Evolutionary conservation across 2,113 vertebrate genomes (phyloP).

Genomic region (Hystrix cristata): DNA sequence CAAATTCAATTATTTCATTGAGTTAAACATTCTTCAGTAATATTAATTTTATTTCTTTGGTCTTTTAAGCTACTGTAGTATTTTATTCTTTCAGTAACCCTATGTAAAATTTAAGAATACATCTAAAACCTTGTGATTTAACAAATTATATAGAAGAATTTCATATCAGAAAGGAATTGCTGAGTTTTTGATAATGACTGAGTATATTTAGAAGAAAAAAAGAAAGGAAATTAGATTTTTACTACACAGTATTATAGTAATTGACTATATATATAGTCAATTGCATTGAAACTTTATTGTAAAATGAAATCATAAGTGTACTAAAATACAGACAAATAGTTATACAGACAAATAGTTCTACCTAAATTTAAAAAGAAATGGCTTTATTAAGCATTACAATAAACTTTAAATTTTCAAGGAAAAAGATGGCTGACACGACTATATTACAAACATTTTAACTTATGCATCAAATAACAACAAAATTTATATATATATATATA

Average conservation of each 20-base stretch:
- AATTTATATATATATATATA: neutral
- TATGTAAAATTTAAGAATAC: neutral
- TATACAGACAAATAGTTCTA: neutral
- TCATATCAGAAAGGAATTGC: neutral
- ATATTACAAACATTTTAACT: neutral
- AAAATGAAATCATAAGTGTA: neutral
- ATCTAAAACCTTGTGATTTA: neutral
- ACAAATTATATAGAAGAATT: neutral
- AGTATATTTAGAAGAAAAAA: neutral
- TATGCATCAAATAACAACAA: neutral
- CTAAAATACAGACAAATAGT: neutral
- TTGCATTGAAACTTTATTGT: neutral
- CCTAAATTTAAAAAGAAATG: neutral
- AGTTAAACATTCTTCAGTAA: neutral
- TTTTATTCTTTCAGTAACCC: neutral
- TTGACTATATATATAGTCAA: neutral
- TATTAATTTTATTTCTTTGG: neutral
- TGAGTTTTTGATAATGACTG: neutral
- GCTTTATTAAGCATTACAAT: neutral
- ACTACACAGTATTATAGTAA: neutral
- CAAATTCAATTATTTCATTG: neutral
- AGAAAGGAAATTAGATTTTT: neutral
- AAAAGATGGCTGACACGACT: neutral
- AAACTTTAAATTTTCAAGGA: neutral
- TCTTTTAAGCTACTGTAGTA: neutral